phyloP scores from a whole-genome alignment of 2,797 vertebrate species.

The Acanthurus lineatus region DNA sequence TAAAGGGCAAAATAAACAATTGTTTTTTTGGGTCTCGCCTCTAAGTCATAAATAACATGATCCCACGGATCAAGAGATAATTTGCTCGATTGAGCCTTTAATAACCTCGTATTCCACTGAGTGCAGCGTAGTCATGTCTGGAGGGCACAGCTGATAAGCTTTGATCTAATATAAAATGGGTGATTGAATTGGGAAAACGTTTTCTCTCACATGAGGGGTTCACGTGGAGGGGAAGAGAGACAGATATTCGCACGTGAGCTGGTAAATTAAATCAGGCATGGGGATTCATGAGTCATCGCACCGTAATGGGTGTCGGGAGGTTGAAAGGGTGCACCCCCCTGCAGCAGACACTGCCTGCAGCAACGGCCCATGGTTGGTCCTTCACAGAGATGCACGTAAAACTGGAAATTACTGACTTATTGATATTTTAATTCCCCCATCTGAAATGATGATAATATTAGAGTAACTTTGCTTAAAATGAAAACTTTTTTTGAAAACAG shows the following conservation, averaged over 20 bases:
- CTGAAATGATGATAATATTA: neutral
- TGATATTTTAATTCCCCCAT: neutral
- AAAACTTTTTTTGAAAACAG: neutral
- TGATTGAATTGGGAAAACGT: constrained; percentile 61
- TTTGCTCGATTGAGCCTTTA: constrained; percentile 34
- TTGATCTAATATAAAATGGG: constrained; percentile 69
- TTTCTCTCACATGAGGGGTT: constrained; percentile 58
- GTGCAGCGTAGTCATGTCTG: constrained; percentile 41
- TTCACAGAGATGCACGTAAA: constrained; percentile 70
- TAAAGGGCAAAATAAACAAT: neutral
- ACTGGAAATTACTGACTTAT: neutral
- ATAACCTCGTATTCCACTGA: constrained; percentile 33
- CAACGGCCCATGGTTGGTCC: constrained; percentile 50
- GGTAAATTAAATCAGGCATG: constrained; percentile 70
- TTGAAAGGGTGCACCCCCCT: constrained; percentile 73
- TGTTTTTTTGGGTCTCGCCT: constrained; percentile 2
- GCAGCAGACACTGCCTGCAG: constrained; percentile 66
- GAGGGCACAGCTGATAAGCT: constrained; percentile 57
- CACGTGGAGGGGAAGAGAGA: constrained; percentile 65
- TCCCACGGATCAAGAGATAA: constrained; percentile 15
- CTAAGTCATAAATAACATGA: constrained; percentile 14
- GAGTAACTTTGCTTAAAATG: neutral
- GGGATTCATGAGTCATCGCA: constrained; percentile 81
- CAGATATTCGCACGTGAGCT: constrained; percentile 61
- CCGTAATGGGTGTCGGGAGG: constrained; percentile 72